Evolutionary conservation across 2,113 vertebrate species (phyloP).

Genomic region (Phalacrocorax pelagicus): DNA sequence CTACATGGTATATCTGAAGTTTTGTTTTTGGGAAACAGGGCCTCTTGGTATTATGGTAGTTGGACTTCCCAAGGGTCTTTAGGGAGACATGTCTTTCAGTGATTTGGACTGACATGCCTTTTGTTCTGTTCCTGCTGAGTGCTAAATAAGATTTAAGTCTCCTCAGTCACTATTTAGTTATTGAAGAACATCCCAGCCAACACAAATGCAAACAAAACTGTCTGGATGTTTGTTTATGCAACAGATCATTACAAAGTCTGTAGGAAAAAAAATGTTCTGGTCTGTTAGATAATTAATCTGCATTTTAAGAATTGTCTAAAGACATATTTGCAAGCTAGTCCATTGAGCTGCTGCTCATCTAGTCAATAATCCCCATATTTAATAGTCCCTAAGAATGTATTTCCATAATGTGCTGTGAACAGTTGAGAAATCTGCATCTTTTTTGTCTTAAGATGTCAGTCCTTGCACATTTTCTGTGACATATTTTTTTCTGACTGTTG

Average conservation of each 20-base stretch:
- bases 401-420: constrained; percentile 48
- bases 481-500: background rate
- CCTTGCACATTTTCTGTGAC: constrained; percentile 28
- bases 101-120: background rate
- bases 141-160: constrained; percentile 51
- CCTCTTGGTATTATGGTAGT: background rate
- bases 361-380: constrained; percentile 60
- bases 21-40: background rate
- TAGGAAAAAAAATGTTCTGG: background rate
- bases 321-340: constrained; percentile 50
- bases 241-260: constrained; percentile 52
- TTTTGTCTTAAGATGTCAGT: constrained; percentile 63
- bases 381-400: constrained; percentile 58
- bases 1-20: background rate
- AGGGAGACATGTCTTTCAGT: background rate
- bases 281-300: constrained; percentile 64
- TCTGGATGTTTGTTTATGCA: constrained; percentile 50
- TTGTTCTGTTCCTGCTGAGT: background rate
- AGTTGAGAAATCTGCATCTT: constrained; percentile 46
- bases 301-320: constrained; percentile 53
- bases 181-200: background rate
- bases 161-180: background rate
- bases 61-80: background rate
- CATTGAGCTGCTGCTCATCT: constrained; percentile 20
- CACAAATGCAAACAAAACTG: background rate